Evolutionary conservation across 2,888 invertebrate species (phyloP).

Genomic region (Hofmannophila pseudospretella): DNA sequence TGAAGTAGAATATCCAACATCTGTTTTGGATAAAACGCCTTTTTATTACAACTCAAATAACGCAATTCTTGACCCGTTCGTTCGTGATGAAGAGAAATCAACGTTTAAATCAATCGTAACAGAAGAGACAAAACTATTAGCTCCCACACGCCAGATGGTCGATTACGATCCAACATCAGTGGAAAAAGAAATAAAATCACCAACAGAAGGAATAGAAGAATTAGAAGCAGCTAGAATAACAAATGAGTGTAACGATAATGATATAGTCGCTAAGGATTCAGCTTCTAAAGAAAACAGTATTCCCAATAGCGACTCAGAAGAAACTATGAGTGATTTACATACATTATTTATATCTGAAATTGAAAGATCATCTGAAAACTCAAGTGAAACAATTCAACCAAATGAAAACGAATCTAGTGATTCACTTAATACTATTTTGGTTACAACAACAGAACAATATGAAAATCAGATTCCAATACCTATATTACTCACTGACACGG

Average conservation of each 20-base stretch:
- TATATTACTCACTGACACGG: background rate
- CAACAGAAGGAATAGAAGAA: background rate
- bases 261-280: background rate
- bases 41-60: constrained; percentile 36
- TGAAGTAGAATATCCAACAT: constrained; percentile 34
- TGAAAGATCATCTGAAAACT: background rate
- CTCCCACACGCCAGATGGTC: background rate
- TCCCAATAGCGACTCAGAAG: background rate
- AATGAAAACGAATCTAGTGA: no score
- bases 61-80: constrained; percentile 33
- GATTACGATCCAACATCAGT: background rate
- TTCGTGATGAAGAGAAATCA: constrained; percentile 39
- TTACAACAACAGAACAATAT: background rate
- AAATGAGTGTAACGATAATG: background rate
- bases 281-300: background rate
- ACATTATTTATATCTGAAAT: background rate
- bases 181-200: background rate
- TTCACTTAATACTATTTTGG: no score
- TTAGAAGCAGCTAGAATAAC: background rate
- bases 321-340: background rate
- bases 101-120: constrained; percentile 21
- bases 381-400: background rate
- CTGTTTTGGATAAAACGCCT: constrained; percentile 26
- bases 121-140: background rate
- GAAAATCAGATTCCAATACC: background rate